Evolutionary conservation across 2,797 vertebrate genomes (phyloP), one percentile per base, ranked within the genome.

Genomic region (Propithecus deckenii): DNA sequence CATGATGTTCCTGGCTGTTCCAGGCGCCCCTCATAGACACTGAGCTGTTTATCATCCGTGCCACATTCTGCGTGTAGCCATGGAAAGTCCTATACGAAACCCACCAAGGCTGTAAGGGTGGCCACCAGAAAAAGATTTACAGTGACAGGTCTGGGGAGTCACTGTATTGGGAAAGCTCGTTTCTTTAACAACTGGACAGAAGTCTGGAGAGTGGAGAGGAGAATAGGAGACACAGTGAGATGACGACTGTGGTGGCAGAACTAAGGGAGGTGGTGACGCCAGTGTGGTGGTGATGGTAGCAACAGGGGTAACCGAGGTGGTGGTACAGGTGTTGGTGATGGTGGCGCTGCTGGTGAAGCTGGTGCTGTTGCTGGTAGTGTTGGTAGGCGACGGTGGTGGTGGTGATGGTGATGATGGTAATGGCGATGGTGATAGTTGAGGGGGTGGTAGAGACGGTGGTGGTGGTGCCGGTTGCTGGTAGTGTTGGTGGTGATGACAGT

Each of bases 11-110:
- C 61, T 57, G 35, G 25, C 8, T 61, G 17, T n/a, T 35, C 13
- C 17, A 4, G 3, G 30, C 2, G 3, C 3, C 46, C 28, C 41
- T 63, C 7, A 2, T 2, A 11, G 79, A 46, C 32, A 18, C 9
- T 23, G 15, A 32, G 11, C 43, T 20, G 71, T 5, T 25, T 63
- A 22, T 32, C 15, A 1, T 22, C n/a, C n/a, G 18, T 7, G 12
- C 17, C 30, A 8, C 4, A 25, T 8, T 52, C n/a, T 30, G 0
- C 11, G 52, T n/a, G 52, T 30, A 59, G 41, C 30, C 48, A 71
- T 13, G 48, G 52, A 30, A 35, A 74, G 14, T 55, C 18, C 25
- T 25, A 2, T 41, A n/a, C 5, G 20, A 63, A 84, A 48, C 5
- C 38, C 28, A 52, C 43, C 18, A 74, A 75, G 41, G 57, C n/a